These are phyloP conservation scores for Asteroscopus sphinx DNA, from an alignment of 2,888 invertebrate genomes.

Conservation along the genomic window DNA sequence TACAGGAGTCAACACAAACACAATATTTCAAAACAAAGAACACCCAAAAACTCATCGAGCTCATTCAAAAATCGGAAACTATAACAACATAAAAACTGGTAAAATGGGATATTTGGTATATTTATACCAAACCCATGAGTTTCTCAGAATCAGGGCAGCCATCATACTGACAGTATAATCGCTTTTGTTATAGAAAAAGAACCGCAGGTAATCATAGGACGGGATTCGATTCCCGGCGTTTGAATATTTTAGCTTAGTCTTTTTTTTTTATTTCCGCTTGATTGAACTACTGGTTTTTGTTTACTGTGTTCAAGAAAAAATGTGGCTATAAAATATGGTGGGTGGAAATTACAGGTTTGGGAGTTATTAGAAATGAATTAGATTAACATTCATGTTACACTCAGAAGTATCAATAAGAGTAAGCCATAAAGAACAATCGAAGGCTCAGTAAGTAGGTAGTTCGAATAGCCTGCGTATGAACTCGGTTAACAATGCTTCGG, in stretches of 20 bases:
- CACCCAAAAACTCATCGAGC: constrained; percentile 8
- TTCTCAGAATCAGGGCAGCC: constrained; percentile 50
- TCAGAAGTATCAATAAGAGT: too few relatives aligned
- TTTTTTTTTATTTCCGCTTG: constrained; percentile 52
- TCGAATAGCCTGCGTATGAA: too few relatives aligned
- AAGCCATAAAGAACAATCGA: too few relatives aligned
- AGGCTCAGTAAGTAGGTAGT: too few relatives aligned
- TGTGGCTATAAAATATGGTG: constrained; percentile 7
- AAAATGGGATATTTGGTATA: constrained; percentile 37
- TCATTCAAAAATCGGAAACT: constrained; percentile 28
- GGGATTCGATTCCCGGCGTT: constrained; percentile 51
- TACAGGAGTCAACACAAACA: not conserved
- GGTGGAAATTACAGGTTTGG: constrained; percentile 30
- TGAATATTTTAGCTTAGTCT: constrained; percentile 42
- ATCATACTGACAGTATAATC: constrained; percentile 55
- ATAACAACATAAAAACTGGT: constrained; percentile 38
- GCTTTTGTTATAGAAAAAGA: constrained; percentile 51
- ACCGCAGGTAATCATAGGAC: constrained; percentile 58
- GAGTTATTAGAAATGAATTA: constrained; percentile 2
- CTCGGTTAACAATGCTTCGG: too few relatives aligned
- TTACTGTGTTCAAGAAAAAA: constrained; percentile 29
- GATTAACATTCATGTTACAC: constrained; percentile 5
- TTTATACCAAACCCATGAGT: constrained; percentile 40
- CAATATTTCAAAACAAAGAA: constrained; percentile 4
- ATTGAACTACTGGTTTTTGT: constrained; percentile 62